Conservation (phyloP, 2,797 vertebrate genomes). For the Antrozous pallidus region DNA sequence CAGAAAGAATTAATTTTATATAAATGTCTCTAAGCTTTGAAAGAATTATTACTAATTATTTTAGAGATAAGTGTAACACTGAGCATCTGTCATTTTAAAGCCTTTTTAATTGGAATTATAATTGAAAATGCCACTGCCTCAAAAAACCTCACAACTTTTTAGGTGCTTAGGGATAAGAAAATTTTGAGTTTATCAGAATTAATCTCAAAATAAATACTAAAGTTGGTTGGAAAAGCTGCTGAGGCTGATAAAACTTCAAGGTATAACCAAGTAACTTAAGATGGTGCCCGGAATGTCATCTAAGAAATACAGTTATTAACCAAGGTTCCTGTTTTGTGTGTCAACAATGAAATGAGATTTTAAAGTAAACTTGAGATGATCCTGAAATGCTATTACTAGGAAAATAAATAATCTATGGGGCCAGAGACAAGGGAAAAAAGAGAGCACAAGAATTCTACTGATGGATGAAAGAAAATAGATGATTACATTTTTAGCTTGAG, state of each 20-base stretch:
- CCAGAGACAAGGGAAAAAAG: neutral
- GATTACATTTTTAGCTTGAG: neutral
- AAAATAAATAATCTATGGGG: neutral
- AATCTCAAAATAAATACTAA: neutral
- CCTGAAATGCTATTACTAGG: neutral
- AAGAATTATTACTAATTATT: conserved; percentile 43
- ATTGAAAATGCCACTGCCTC: neutral
- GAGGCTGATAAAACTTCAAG: neutral
- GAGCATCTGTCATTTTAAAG: neutral
- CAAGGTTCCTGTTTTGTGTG: neutral
- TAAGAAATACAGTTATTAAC: neutral
- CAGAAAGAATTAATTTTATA: conserved; percentile 16
- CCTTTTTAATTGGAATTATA: conserved; percentile 36
- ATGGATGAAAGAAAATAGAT: neutral
- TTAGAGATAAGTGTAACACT: neutral
- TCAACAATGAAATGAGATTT: neutral
- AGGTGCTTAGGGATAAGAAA: neutral
- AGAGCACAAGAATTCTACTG: neutral
- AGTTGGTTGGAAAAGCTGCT: neutral
- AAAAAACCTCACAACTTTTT: neutral
- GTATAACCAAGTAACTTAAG: neutral
- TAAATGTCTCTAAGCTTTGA: neutral
- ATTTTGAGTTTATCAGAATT: neutral
- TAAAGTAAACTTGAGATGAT: neutral
- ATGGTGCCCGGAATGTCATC: neutral